Evolutionary conservation across 2,113 vertebrate genomes (phyloP), one percentile per base, ranked within the genome.

Genomic region (Ailuropoda melanoleuca): DNA sequence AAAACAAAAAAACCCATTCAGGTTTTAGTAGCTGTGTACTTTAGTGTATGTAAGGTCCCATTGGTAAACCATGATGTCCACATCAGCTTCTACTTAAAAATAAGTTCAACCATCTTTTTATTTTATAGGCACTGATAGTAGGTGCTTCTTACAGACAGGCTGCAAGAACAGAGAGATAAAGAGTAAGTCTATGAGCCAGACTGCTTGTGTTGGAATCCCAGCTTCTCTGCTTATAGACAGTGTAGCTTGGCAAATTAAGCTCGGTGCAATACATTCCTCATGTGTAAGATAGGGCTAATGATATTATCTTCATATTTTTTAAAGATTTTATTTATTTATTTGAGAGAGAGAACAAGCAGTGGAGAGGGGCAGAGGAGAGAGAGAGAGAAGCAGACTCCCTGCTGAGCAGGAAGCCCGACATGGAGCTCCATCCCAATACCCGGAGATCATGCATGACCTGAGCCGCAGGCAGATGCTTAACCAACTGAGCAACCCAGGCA

Each of bases 81-180:
- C 53, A 92, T 43, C 62, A 53, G 17, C n/a, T 81, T 75, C 74
- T 89, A 86, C 58, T 85, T 84, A 77, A 72, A 97, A 95, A 80
- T 74, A 68, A 93, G 60, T 55, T 62, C 37, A 95, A 93, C 1
- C 26, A 78, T 86, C 66, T 82, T 53, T 62, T 81, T 48, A 86
- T 75, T 85, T 88, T 55, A 88, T 19, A n/a, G 46, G 53, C n/a
- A 77, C 13, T n/a, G 50, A 82, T 1, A 86, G 75, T 7, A 92
- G 37, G 18, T 64, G 46, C 31, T 96, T 77, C 77, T 29, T 75
- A 58, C 0, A 82, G 13, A 92, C 17, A 39, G 18, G 64, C 12
- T 53, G 3, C 6, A 68, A 72, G 68, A 88, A 13, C 34, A 64
- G 9, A 89, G 8, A 62, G 34, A 19, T 66, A 68, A 34, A 64